These are phyloP conservation scores for Strigops habroptila DNA, from an alignment of 2,113 vertebrate genomes.

Conservation along the genomic window DNA sequence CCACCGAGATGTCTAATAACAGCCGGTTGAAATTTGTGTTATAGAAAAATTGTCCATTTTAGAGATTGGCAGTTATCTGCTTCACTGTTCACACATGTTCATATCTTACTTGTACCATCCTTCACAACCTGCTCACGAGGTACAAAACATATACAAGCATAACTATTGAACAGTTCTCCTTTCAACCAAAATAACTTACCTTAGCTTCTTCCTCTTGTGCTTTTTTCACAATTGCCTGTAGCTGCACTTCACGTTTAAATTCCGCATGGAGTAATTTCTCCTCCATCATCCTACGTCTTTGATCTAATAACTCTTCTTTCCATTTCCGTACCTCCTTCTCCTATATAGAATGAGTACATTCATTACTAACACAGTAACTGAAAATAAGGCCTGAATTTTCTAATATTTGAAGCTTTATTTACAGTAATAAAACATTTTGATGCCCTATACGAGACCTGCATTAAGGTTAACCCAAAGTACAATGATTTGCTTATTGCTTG, in stretches of 20 bases:
- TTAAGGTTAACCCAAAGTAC: background rate
- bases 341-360: slow-evolving; percentile 51
- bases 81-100: accelerated
- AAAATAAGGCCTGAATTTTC: background rate
- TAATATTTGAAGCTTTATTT: background rate
- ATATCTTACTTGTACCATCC: background rate
- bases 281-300: slow-evolving; percentile 96
- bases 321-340: slow-evolving; percentile 97
- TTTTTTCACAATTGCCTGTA: slow-evolving; percentile 98
- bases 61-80: background rate
- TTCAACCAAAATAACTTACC: slow-evolving; percentile 62
- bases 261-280: slow-evolving; percentile 96
- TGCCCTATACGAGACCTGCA: background rate
- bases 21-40: background rate
- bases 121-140: background rate
- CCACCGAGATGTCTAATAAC: background rate
- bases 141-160: background rate
- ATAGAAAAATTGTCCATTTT: background rate
- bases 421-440: background rate
- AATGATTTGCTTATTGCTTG: background rate
- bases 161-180: background rate
- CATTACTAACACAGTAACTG: background rate
- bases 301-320: slow-evolving; percentile 96
- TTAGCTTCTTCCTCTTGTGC: slow-evolving; percentile 98
- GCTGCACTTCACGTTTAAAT: slow-evolving; percentile 93